A percentile compares a stretch with the other conserved stretches of the same genome.
phyloP scores from a whole-genome alignment of 2,113 vertebrate genomes.

The Oryzias woworae region DNA sequence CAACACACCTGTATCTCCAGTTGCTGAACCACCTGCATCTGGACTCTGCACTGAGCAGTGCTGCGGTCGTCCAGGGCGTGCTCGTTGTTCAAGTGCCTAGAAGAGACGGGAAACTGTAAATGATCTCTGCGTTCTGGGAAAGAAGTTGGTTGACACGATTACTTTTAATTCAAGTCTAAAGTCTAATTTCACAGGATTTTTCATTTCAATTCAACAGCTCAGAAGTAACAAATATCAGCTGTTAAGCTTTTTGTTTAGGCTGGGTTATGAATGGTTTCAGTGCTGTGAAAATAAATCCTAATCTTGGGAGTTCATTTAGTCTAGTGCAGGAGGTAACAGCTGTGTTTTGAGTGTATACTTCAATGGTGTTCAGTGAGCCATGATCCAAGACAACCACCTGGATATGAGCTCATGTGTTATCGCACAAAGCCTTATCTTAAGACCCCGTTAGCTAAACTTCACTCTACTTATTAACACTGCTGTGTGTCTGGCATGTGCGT shows the following conservation, averaged over 20 bases:
- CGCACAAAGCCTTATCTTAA: conserved; percentile 61
- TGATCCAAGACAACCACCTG: conserved; percentile 73
- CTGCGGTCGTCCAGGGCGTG: conserved; percentile 98
- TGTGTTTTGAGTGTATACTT: conserved; percentile 64
- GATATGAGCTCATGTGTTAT: conserved; percentile 78
- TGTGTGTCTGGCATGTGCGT: conserved; percentile 7
- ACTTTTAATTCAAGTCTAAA: too few species aligned
- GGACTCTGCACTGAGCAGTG: conserved; percentile 97
- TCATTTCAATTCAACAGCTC: too few species aligned
- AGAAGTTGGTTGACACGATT: conserved; percentile 3
- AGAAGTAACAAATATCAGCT: conserved; percentile 24
- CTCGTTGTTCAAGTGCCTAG: conserved; percentile 96
- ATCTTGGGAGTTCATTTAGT: conserved; percentile 67
- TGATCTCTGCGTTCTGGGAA: conserved; percentile 5
- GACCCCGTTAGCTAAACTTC: conserved; percentile 56
- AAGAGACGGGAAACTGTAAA: conserved; percentile 16
- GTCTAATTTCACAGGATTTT: too few species aligned
- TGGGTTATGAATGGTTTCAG: conserved; percentile 41
- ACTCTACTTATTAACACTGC: conserved; percentile 52
- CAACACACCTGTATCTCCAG: conserved; percentile 95
- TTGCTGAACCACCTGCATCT: conserved; percentile 99
- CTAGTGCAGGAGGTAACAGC: conserved; percentile 59
- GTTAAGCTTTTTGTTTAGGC: conserved; percentile 31
- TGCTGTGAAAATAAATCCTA: conserved; percentile 55
- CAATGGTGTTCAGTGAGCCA: conserved; percentile 61